Evolutionary conservation across 53 echinoderm and acorn worm species (phyloP).

Genomic region (Actinopyga echinites): DNA sequence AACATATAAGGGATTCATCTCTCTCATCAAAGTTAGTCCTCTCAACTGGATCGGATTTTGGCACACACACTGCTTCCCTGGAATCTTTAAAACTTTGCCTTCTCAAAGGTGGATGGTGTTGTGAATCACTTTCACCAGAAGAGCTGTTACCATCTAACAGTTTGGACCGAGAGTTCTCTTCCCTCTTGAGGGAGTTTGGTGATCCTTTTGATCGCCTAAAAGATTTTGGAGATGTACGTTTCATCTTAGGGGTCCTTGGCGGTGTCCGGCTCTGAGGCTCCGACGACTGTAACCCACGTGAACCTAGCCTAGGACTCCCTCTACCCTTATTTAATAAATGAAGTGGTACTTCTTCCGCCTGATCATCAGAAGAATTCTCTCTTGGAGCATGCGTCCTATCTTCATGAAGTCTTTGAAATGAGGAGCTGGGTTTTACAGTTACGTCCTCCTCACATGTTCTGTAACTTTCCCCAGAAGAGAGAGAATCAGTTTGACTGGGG

Average conservation of each 20-base stretch:
- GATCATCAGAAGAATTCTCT: neutral
- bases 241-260: slow-evolving; percentile 21
- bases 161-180: slow-evolving; percentile 36
- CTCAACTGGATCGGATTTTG: neutral
- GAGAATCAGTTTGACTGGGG: slow-evolving; percentile 31
- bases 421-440: slow-evolving; percentile 26
- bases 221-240: slow-evolving; percentile 15
- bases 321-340: slow-evolving; percentile 10
- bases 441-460: slow-evolving; percentile 33
- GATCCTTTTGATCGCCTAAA: slow-evolving; percentile 16
- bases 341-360: slow-evolving; percentile 17
- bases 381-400: neutral
- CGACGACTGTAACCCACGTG: neutral
- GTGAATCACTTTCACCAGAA: slow-evolving; percentile 35
- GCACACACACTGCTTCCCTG: neutral
- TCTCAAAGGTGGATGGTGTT: neutral
- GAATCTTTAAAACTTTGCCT: neutral
- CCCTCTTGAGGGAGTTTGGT: slow-evolving; percentile 25
- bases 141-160: slow-evolving; percentile 19
- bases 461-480: slow-evolving; percentile 32
- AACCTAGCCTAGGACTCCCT: neutral
- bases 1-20: slow-evolving; percentile 5
- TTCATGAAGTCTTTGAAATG: slow-evolving; percentile 27
- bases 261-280: slow-evolving; percentile 9
- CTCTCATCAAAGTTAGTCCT: slow-evolving; percentile 17